These are phyloP conservation scores for Rapana venosa DNA, from an alignment of 2,888 invertebrate species.

Conservation along the genomic window DNA sequence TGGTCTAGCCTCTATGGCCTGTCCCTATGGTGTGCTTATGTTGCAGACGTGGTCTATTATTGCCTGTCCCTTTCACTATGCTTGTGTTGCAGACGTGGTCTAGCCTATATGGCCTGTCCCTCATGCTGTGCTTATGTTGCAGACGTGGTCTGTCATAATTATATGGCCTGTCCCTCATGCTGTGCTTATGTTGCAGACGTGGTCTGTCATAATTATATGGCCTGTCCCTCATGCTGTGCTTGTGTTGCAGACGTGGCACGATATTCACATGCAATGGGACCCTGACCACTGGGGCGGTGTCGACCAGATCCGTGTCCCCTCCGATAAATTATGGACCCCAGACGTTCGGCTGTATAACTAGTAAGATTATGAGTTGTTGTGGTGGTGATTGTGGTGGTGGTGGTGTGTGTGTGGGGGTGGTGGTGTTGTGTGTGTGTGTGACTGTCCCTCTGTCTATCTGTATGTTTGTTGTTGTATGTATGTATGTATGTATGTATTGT, in stretches of 20 bases:
- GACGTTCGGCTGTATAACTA: slow-evolving; percentile 76
- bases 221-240: background rate
- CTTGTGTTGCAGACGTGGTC: too few species aligned
- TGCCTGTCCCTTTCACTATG: too few species aligned
- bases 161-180: too few species aligned
- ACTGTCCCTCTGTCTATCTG: background rate
- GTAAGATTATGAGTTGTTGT: slow-evolving; percentile 59
- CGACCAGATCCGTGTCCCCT: slow-evolving; percentile 70
- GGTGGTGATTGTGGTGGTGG: background rate
- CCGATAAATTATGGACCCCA: slow-evolving; percentile 75
- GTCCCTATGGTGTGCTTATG: too few species aligned
- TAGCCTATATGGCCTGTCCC: too few species aligned
- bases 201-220: background rate
- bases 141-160: too few species aligned
- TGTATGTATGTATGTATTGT: too few species aligned
- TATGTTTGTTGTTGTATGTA: too few species aligned
- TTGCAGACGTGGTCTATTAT: too few species aligned
- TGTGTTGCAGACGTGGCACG: slow-evolving; percentile 72
- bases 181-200: too few species aligned
- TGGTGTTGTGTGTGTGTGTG: slow-evolving; percentile 9
- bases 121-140: too few species aligned
- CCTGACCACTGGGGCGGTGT: slow-evolving; percentile 71
- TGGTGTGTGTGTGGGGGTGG: background rate
- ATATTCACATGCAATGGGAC: slow-evolving; percentile 74
- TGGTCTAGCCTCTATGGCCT: too few species aligned